Percentiles rank a stretch among this genome's conserved stretches.
These are phyloP conservation scores for Esox niger DNA, from an alignment of 2,113 vertebrate species.

Conservation along the genomic window DNA sequence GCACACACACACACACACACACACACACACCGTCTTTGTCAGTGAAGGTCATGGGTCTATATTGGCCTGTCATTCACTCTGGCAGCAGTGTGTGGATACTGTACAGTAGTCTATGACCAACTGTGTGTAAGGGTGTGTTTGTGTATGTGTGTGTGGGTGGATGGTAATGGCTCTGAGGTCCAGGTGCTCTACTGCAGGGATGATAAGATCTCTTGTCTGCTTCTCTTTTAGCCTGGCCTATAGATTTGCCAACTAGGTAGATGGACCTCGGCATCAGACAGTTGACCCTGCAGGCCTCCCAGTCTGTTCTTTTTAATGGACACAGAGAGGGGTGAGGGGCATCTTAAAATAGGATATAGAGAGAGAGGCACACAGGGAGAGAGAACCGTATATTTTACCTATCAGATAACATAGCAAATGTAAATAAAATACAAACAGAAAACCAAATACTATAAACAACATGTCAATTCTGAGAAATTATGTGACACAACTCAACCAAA, in stretches of 20 bases:
- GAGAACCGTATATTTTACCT: too few relatives aligned
- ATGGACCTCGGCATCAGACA: background rate
- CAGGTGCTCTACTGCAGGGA: slow-evolving; percentile 50
- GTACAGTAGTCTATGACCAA: too few relatives aligned
- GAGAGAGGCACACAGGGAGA: background rate
- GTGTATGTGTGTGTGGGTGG: background rate
- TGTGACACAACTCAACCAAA: too few relatives aligned
- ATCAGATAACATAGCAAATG: too few relatives aligned
- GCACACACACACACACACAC: slow-evolving; percentile 5
- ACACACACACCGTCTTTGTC: slow-evolving; percentile 21
- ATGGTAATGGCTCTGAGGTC: slow-evolving; percentile 1
- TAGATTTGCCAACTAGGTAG: slow-evolving; percentile 55
- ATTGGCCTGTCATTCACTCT: slow-evolving; percentile 44
- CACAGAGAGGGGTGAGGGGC: slow-evolving; percentile 10
- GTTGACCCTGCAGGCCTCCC: slow-evolving; percentile 42
- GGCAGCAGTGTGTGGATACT: slow-evolving; percentile 5
- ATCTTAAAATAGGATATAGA: background rate
- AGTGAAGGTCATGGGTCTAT: slow-evolving; percentile 38
- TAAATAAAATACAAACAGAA: too few relatives aligned
- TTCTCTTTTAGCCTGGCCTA: slow-evolving; percentile 38
- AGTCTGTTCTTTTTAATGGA: slow-evolving; percentile 34
- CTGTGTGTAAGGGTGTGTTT: background rate
- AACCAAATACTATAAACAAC: too few relatives aligned
- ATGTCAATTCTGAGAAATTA: too few relatives aligned
- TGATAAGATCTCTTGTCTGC: slow-evolving; percentile 56